A percentile compares a stretch with the other conserved stretches of the same genome.
phyloP scores from a whole-genome alignment of 1,140 invertebrate genomes.

The Anastrepha obliqua region DNA sequence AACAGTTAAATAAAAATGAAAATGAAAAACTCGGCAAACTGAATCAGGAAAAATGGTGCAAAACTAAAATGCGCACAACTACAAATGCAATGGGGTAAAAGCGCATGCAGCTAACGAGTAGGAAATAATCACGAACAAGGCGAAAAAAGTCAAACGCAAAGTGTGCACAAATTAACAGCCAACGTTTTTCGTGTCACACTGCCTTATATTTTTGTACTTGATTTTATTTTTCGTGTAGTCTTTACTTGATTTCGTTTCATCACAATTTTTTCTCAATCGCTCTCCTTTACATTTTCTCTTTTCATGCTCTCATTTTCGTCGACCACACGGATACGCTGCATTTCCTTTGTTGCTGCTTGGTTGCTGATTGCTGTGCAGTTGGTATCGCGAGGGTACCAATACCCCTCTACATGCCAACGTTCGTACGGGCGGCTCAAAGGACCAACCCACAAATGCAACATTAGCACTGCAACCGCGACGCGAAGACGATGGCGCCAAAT shows the following conservation, averaged over 20 bases:
- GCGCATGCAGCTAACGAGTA: conserved; percentile 33
- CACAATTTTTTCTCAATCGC: background rate
- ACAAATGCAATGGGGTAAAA: background rate
- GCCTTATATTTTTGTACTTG: background rate
- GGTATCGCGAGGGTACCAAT: conserved; percentile 81
- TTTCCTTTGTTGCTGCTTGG: conserved; percentile 1
- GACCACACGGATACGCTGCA: background rate
- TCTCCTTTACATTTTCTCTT: conserved; percentile 48
- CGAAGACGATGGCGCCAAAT: conserved; percentile 88
- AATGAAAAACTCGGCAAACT: background rate
- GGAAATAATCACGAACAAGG: conserved; percentile 33
- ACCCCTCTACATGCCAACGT: conserved; percentile 82
- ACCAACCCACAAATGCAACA: conserved; percentile 83
- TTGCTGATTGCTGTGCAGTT: conserved; percentile 74
- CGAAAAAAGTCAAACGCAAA: conserved; percentile 15
- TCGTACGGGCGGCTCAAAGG: conserved; percentile 80
- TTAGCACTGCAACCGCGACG: conserved; percentile 84
- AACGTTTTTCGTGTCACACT: conserved; percentile 26
- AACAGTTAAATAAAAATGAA: background rate
- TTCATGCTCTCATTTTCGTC: conserved; percentile 2
- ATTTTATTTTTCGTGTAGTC: background rate
- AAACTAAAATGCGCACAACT: background rate
- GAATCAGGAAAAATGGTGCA: background rate
- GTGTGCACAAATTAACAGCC: conserved; percentile 34
- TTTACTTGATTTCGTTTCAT: background rate